phyloP scores from a whole-genome alignment of 2,797 vertebrate species.

The Steatocranus sp. region DNA sequence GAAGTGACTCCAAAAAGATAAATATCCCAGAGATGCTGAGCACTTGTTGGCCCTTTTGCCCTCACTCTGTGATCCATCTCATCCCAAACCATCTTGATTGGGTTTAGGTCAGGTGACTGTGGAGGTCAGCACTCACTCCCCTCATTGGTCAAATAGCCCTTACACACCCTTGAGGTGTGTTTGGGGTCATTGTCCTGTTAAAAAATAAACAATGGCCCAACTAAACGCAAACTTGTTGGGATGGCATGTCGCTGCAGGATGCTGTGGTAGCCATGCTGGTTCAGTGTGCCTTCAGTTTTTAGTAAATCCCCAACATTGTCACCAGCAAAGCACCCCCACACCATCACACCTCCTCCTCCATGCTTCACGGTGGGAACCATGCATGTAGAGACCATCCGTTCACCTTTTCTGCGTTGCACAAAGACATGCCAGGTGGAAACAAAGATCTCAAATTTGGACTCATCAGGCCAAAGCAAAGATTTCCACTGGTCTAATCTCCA shows the following conservation, averaged over 20 bases:
- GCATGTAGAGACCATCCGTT: not conserved
- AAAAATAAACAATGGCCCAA: not conserved
- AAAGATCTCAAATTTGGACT: not conserved
- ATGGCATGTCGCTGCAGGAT: not conserved
- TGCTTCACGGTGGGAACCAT: fast-evolving
- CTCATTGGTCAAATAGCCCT: not conserved
- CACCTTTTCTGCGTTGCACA: fast-evolving
- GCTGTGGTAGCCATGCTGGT: not conserved
- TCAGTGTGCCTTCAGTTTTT: not conserved
- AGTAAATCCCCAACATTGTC: not conserved
- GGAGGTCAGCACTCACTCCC: not conserved
- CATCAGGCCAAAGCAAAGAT: not conserved
- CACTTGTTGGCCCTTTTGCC: not conserved
- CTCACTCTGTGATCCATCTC: not conserved
- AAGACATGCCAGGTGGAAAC: not conserved
- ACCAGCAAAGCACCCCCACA: not conserved
- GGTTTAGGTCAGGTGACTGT: not conserved
- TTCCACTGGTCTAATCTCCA: not conserved
- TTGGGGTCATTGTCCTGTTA: not conserved
- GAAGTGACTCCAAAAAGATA: not conserved
- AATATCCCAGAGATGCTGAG: not conserved
- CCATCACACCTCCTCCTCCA: not conserved
- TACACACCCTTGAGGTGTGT: not conserved
- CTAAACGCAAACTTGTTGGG: fast-evolving
- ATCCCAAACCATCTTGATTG: not conserved